Evolutionary conservation across 2,113 vertebrate genomes (phyloP).

Genomic region (Osmerus eperlanus): DNA sequence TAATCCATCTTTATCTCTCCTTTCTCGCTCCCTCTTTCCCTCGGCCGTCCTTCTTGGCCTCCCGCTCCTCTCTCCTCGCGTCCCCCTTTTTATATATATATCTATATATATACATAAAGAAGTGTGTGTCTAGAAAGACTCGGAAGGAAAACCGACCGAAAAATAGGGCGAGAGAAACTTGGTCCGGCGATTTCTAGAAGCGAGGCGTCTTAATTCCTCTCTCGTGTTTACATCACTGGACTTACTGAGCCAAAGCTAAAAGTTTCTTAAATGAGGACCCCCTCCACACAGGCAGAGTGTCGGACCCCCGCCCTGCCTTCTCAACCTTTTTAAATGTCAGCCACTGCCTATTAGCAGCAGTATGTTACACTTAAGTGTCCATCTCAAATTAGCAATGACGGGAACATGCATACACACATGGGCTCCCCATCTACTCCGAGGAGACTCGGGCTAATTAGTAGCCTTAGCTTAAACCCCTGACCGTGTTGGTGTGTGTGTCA

Average conservation of each 20-base stretch:
- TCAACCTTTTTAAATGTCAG: conserved; percentile 11
- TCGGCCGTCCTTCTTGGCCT: neutral
- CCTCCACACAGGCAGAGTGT: too few species aligned
- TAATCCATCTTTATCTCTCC: neutral
- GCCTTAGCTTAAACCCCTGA: neutral
- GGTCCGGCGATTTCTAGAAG: too few species aligned
- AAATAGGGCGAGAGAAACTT: too few species aligned
- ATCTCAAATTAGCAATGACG: neutral
- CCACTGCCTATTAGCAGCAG: conserved; percentile 2
- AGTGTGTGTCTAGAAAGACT: neutral
- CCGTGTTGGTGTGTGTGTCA: neutral
- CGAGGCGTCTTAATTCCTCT: too few species aligned
- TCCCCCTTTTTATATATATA: neutral
- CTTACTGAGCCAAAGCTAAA: too few species aligned
- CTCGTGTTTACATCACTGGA: too few species aligned
- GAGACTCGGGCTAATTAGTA: too few species aligned
- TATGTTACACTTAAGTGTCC: neutral
- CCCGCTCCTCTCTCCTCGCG: neutral
- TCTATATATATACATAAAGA: neutral
- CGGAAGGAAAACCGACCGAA: too few species aligned
- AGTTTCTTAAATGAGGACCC: too few species aligned
- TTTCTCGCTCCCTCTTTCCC: neutral
- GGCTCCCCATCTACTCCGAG: conserved; percentile 5
- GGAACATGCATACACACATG: neutral
- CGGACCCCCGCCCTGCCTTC: neutral